Percentiles rank a stretch among this genome's conserved stretches.
phyloP scores from a whole-genome alignment of 2,797 vertebrate species.

The Neosilurus hyrtlii region DNA sequence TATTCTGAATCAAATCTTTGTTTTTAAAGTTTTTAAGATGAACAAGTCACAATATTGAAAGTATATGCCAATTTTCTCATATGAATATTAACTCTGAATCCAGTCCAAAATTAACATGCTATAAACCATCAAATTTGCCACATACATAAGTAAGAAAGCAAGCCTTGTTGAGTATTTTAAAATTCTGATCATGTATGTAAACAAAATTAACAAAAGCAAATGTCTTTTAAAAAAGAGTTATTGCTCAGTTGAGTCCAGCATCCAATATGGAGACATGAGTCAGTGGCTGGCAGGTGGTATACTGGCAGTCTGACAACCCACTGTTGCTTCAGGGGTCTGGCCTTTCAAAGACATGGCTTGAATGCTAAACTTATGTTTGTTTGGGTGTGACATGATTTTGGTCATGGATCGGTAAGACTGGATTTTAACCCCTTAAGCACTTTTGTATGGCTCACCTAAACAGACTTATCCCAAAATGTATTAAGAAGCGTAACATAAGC shows the following conservation, averaged over 20 bases:
- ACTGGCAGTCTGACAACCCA: conserved; percentile 1
- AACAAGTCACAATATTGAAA: too few species aligned
- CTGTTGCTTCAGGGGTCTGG: not conserved
- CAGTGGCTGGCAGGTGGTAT: conserved; percentile 12
- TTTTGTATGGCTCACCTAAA: too few species aligned
- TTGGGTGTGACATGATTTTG: not conserved
- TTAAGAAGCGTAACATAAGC: too few species aligned
- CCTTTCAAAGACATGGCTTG: not conserved
- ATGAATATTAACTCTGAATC: not conserved
- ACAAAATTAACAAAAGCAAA: not conserved
- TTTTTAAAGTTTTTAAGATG: too few species aligned
- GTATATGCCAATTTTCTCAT: too few species aligned
- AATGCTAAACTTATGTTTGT: not conserved
- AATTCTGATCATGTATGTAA: not conserved
- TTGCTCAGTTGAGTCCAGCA: not conserved
- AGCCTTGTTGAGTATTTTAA: not conserved
- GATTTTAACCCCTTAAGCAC: not conserved
- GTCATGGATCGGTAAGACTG: not conserved
- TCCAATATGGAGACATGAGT: not conserved
- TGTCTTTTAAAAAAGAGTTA: not conserved
- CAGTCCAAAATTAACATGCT: not conserved
- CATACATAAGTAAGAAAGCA: not conserved
- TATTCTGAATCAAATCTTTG: too few species aligned
- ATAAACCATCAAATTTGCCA: not conserved
- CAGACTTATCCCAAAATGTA: too few species aligned